These are phyloP conservation scores for Meloidogyne chitwoodi DNA, from an alignment of 1,140 invertebrate species.

Conservation along the genomic window DNA sequence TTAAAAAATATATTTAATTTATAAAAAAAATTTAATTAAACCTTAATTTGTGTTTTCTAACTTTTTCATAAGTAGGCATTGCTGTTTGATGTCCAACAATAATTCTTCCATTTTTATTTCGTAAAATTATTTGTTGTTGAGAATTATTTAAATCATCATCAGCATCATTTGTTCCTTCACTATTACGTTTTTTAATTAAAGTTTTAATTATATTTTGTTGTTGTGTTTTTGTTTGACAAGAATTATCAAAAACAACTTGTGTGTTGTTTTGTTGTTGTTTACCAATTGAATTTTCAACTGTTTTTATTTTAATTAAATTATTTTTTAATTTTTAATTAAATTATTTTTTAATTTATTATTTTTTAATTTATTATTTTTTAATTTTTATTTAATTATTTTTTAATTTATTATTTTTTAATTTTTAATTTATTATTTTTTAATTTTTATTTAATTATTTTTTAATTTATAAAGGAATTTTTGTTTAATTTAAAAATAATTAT, in stretches of 20 bases:
- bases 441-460: too few relatives aligned
- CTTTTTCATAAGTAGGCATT: slow-evolving; percentile 52
- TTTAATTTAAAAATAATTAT: too few relatives aligned
- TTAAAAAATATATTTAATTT: too few relatives aligned
- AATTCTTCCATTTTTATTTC: not conserved
- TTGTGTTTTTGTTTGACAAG: not conserved
- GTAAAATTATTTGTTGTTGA: not conserved
- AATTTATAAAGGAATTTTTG: too few relatives aligned
- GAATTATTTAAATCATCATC: not conserved
- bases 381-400: too few relatives aligned
- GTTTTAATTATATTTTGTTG: not conserved
- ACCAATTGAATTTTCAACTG: not conserved
- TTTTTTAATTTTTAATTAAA: too few relatives aligned
- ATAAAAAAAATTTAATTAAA: not conserved
- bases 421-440: too few relatives aligned
- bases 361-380: too few relatives aligned
- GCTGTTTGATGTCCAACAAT: not conserved
- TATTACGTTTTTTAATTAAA: not conserved
- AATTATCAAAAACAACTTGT: not conserved
- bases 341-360: too few relatives aligned
- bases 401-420: too few relatives aligned
- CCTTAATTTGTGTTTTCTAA: slow-evolving; percentile 54
- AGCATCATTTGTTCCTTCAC: not conserved
- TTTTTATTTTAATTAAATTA: not conserved
- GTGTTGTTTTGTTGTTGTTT: not conserved